A percentile compares a stretch with the other conserved stretches of the same genome.
Evolutionary conservation across 2,113 vertebrate species (phyloP).

Genomic region (Neolamprologus toae): DNA sequence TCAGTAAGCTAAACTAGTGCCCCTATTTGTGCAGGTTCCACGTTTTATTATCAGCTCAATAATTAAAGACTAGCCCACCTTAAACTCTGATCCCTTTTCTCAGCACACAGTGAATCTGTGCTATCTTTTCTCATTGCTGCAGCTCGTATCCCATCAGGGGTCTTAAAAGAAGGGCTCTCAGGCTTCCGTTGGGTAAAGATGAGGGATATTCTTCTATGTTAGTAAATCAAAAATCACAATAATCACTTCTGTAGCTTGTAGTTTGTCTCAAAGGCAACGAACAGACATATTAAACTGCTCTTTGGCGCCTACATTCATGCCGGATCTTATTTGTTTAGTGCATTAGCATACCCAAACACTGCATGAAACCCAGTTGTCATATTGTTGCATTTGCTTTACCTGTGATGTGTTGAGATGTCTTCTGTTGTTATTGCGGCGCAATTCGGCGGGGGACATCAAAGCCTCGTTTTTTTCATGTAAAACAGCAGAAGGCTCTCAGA

Average conservation of each 20-base stretch:
- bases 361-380: conserved; percentile 9
- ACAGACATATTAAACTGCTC: conserved; percentile 4
- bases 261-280: background rate
- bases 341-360: conserved; percentile 48
- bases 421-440: conserved; percentile 25
- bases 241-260: background rate
- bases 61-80: background rate
- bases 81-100: background rate
- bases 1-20: background rate
- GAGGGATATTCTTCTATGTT: background rate
- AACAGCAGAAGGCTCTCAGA: conserved; percentile 40
- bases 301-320: conserved; percentile 4
- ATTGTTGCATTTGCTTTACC: conserved; percentile 32
- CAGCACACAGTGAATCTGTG: background rate
- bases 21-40: background rate
- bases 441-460: conserved; percentile 50
- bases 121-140: background rate
- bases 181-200: background rate
- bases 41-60: background rate
- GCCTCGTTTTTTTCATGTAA: conserved; percentile 37
- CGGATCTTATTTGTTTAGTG: conserved; percentile 2
- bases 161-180: background rate
- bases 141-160: background rate
- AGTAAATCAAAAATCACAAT: background rate
- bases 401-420: conserved; percentile 36